Evolutionary conservation across 2,113 vertebrate genomes (phyloP), one percentile per base, ranked within the genome.

Genomic region (Cygnus buccinator): DNA sequence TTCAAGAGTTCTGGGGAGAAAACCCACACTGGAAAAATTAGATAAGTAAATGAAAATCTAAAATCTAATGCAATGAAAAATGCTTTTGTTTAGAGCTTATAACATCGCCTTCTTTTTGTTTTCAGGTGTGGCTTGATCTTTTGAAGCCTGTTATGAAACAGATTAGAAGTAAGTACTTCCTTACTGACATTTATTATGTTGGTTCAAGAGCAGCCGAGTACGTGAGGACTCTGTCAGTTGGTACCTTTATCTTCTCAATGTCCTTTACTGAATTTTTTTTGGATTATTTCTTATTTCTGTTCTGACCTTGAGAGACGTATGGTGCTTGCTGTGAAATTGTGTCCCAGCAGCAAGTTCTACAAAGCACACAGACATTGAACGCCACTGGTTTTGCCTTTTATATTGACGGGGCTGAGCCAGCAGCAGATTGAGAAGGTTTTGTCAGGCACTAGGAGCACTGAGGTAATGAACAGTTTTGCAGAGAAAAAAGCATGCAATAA

Each of bases 61-160:
- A 52, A 33, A 26, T 52, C 50, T 33, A 84, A 18, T 39, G 41
- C 80, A 39, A 26, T 90, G 7, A 67, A 81, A 85, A 94, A 58
- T 77, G 26, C 17, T 76, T 6, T 82, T 84, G 33, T 87, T 96
- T 71, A 84, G 88, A 91, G 57, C 22, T 78, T 10, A 7, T 93
- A 91, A 71, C 67, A 33, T 58, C 72, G 93, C 74, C 55, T 12
- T 96, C n/a, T 91, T 93, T 93, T 44, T 96, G 41, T 73, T 96
- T 96, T 63, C 96, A 99, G 99, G 99, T 99, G 79, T 99, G 99
- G 99, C 98, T 99, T 55, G 99, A 99, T 97, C 99, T 99, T 87
- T 97, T 99, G 97, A 99, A 99, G 95, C 99, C 99, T 73, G 99
- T 99, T 93, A 98, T 98, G 92, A 99, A 99, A 92, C 99, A 99